Evolutionary conservation across 1,140 invertebrate species (phyloP).

Genomic region (Reticulitermes speratus): DNA sequence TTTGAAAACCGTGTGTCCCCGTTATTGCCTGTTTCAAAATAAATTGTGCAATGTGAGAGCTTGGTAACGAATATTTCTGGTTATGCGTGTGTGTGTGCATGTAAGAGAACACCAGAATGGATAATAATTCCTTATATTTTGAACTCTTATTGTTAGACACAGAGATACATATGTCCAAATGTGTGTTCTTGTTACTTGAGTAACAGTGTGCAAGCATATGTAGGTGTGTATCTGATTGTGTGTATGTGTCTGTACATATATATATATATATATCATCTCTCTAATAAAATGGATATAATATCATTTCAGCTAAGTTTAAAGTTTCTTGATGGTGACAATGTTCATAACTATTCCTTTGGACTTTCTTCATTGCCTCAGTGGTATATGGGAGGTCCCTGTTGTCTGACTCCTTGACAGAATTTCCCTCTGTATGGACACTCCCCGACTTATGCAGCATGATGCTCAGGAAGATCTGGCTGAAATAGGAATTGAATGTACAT

Average conservation of each 20-base stretch:
- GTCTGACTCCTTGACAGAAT: too few relatives aligned
- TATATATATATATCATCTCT: neutral
- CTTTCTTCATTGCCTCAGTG: too few relatives aligned
- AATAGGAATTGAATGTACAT: too few relatives aligned
- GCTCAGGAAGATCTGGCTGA: too few relatives aligned
- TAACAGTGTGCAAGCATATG: neutral
- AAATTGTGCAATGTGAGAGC: neutral
- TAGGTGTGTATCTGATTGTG: neutral
- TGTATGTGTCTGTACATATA: neutral
- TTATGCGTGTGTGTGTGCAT: too few relatives aligned
- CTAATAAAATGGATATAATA: slow-evolving; percentile 12
- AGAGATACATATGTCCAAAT: neutral
- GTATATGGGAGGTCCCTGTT: too few relatives aligned
- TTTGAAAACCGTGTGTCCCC: neutral
- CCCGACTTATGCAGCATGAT: too few relatives aligned
- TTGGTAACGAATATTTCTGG: neutral
- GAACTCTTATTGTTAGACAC: slow-evolving; percentile 9
- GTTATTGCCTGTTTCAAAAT: neutral
- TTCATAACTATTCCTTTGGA: too few relatives aligned
- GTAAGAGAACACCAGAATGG: neutral
- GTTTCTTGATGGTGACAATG: too few relatives aligned
- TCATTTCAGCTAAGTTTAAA: neutral
- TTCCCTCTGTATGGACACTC: too few relatives aligned
- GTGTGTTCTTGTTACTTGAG: too few relatives aligned
- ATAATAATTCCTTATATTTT: slow-evolving; percentile 11